These are phyloP conservation scores for Synanthedon formicaeformis DNA, from an alignment of 2,888 invertebrate species.

Conservation along the genomic window DNA sequence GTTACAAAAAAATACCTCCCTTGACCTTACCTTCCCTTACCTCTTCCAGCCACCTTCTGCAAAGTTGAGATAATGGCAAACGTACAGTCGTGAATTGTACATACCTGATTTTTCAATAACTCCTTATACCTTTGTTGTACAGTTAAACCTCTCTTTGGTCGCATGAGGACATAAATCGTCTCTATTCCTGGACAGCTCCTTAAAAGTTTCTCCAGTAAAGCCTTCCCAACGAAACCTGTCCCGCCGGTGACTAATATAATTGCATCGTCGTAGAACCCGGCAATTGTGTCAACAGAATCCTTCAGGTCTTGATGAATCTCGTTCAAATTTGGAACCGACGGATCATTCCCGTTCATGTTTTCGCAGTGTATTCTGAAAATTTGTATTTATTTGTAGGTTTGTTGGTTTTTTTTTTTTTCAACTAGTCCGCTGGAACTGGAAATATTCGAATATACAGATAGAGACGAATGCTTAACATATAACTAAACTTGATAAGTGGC, in stretches of 20 bases:
- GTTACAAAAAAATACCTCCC: too few relatives aligned
- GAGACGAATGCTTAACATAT: too few relatives aligned
- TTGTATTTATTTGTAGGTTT: too few relatives aligned
- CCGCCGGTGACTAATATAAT: constrained; percentile 72
- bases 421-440: too few relatives aligned
- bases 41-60: too few relatives aligned
- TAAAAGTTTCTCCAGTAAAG: constrained; percentile 90
- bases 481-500: too few relatives aligned
- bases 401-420: too few relatives aligned
- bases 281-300: constrained; percentile 33
- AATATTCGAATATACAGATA: too few relatives aligned
- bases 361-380: constrained; percentile 11
- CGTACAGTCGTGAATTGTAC: constrained; percentile 5
- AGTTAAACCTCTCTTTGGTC: constrained; percentile 77
- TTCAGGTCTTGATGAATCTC: constrained; percentile 6
- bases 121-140: constrained; percentile 79
- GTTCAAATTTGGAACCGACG: constrained; percentile 17
- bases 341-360: constrained; percentile 46
- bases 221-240: constrained; percentile 95
- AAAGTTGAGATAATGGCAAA: too few relatives aligned
- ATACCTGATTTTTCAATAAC: constrained; percentile 77
- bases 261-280: constrained; percentile 65
- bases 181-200: constrained; percentile 84
- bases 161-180: constrained; percentile 83
- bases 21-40: too few relatives aligned